Evolutionary conservation across 2,113 vertebrate genomes (phyloP).

Genomic region (Eubucco bourcierii): DNA sequence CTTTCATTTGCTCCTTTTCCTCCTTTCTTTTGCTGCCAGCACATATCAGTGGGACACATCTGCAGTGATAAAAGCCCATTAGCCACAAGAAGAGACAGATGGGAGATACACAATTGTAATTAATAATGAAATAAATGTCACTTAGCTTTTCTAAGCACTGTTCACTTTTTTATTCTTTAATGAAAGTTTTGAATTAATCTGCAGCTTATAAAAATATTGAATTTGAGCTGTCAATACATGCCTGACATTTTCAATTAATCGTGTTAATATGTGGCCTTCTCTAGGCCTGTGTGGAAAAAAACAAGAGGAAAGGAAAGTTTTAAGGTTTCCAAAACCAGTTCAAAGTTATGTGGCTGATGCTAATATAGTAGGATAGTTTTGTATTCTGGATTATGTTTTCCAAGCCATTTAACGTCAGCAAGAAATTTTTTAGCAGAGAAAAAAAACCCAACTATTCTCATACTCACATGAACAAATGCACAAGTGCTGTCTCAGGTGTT

Average conservation of each 20-base stretch:
- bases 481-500: not conserved
- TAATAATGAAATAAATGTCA: not conserved
- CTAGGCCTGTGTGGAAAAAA: not conserved
- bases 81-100: not conserved
- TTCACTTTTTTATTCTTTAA: not conserved
- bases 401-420: not conserved
- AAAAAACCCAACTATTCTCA: not conserved
- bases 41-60: not conserved
- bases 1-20: not conserved
- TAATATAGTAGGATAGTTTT: not conserved
- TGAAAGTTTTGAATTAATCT: not conserved
- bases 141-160: not conserved
- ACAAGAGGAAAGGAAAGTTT: rapidly evolving
- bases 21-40: not conserved
- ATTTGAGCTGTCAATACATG: not conserved
- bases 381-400: not conserved
- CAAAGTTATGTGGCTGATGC: not conserved
- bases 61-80: not conserved
- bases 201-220: not conserved
- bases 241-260: not conserved
- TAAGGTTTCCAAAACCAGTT: not conserved
- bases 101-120: not conserved
- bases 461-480: not conserved
- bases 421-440: not conserved
- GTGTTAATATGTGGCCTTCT: not conserved